Base-by-base conservation (phyloP, 2,888 invertebrate genomes). In the Amblyjoppa proteus region DNA sequence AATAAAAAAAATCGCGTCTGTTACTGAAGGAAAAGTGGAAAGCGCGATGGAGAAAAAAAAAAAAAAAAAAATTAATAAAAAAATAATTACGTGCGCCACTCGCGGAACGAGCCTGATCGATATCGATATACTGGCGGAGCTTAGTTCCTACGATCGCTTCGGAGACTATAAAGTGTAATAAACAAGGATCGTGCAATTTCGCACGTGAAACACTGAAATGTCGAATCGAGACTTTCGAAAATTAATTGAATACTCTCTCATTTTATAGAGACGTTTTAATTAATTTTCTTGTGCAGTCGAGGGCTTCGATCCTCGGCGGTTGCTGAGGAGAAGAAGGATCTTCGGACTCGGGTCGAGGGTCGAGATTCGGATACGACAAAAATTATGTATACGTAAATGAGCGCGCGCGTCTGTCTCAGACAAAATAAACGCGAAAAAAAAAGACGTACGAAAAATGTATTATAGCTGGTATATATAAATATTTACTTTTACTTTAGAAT, bases 381-480 rank as follows among this genome's bases (percentile, higher is more conserved):
- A 64, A 31, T n/a, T 31, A 85, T 85, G 85, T 85, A 85, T 85
- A 84, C 84, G 84, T 73, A 20, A 75, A 56, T 70, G 16, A 70
- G 45, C 66, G 51, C 69, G 68, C 61, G 58, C 38, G 66, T 51
- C 20, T 31, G 41, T 51, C 34, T 38, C 34, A 58, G 56, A 49
- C n/a, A 53, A 61, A 64, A 53, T 25, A 34, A 38, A 13, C 28
- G 34, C 20, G 49, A 69, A 49, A 31, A 75, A 45, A 41, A 80
- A 74, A 74, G 70, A 85, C 73, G 83, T 76, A 45, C 20, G 28
- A 64, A 83, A 81, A 80, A 81, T 85, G 80, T 84, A 86, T 86
- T 85, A 87, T 87, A 88, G 77, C 81, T 83, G 77, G 83, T 84
- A 82, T 71, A 85, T 41, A 79, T 69, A 81, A 71, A 83, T 83